Conservation (phyloP, 2,113 vertebrate species). For the Chascanopsetta lugubris region DNA sequence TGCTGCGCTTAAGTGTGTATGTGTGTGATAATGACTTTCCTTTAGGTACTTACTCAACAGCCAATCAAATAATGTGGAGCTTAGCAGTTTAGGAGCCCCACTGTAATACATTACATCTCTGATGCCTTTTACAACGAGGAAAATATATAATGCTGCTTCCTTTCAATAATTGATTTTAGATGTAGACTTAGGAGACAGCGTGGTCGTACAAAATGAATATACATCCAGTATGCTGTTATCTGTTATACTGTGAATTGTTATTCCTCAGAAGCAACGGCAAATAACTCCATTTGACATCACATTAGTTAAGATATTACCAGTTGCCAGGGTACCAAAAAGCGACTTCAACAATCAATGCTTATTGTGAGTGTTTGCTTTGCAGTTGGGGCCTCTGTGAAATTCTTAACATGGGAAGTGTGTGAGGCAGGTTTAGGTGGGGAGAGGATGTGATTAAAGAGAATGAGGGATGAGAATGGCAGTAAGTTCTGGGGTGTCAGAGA, state of each 20-base stretch:
- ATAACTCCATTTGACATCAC: conserved; percentile 46
- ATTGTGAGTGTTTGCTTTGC: conserved; percentile 61
- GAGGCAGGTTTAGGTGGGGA: conserved; percentile 65
- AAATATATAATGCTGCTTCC: conserved; percentile 21
- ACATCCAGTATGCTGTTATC: conserved; percentile 38
- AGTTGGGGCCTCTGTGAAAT: conserved; percentile 47
- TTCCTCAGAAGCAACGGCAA: conserved; percentile 48
- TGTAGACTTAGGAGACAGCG: conserved; percentile 18
- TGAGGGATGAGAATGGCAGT: conserved; percentile 62
- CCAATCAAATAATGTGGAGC: conserved; percentile 33
- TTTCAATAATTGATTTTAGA: conserved; percentile 43
- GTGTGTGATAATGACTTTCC: conserved; percentile 56
- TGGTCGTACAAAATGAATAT: conserved; percentile 34
- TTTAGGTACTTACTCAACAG: conserved; percentile 41
- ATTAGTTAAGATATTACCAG: conserved; percentile 55
- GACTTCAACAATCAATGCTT: conserved; percentile 52
- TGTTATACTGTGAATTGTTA: conserved; percentile 39
- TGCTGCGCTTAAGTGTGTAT: conserved; percentile 18
- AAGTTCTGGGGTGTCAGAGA: conserved; percentile 63
- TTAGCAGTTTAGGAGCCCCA: conserved; percentile 18
- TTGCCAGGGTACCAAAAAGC: conserved; percentile 42
- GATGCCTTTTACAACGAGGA: conserved; percentile 21
- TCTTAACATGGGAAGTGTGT: conserved; percentile 50
- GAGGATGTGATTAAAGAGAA: conserved; percentile 73
- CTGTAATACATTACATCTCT: conserved; percentile 22